Base-by-base conservation (phyloP, 2,797 vertebrate species). In the Fistularia commersonii region DNA sequence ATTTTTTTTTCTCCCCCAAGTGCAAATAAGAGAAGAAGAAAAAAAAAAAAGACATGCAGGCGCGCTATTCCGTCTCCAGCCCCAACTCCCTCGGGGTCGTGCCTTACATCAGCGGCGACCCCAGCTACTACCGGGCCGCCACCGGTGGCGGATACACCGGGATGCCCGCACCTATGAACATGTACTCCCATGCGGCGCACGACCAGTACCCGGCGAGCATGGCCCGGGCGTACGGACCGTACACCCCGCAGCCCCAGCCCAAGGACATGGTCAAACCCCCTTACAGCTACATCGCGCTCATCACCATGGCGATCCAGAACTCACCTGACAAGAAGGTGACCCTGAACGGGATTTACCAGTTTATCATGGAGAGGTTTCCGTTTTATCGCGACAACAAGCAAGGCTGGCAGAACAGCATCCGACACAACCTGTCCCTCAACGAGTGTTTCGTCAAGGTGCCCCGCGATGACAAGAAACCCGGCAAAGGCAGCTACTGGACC, bases 181-280 rank as follows among this genome's bases (percentile, higher is more conserved):
- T 96, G 93, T 98, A 98, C 89, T 93, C 95, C 13, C 94, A 97
- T 59, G 92, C 94, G 14, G 90, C 92, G 73, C 91, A 92, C 44
- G 91, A 93, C 49, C 91, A 93, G 51, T 93, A 93, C 64, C 92
- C 83, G 46, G 93, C 84, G 86, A 93, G 88, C 92, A 96, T 93
- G 95, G 94, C 90, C 69, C 93, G 82, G 71, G 91, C 87, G 36
- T 95, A 91, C 72, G 96, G 95, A 83, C 94, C 92, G 34, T 93
- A 93, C 90, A 82, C 93, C 52, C 87, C 94, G 32, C 91, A 93
- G 31, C 95, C 95, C 32, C 93, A 95, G 80, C 94, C 95, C 56
- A 98, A 98, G 90, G 96, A 98, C 85, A 94, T 98, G 94, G 96
- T 98, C 57, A 97, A 97, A 73, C 94, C 94, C 0, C 94, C 94